These are phyloP conservation scores for Cyphomyrmex costatus DNA, from an alignment of 1,140 invertebrate genomes.

Conservation along the genomic window DNA sequence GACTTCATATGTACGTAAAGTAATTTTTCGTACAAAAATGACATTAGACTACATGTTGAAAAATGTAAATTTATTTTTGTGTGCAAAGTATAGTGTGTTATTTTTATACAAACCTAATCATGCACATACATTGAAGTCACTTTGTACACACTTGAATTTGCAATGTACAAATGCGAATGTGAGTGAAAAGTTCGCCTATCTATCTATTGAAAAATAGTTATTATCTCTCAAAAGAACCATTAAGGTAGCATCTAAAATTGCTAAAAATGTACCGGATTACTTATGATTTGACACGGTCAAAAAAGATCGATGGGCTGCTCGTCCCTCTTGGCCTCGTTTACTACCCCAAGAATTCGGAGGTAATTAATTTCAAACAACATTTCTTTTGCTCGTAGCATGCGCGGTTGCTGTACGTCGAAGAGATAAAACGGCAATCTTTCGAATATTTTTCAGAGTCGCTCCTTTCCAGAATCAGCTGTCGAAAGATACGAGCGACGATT, in stretches of 20 bases:
- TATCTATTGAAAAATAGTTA: conserved; percentile 28
- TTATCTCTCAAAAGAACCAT: background rate
- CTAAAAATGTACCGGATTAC: conserved; percentile 69
- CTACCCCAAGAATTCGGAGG: background rate
- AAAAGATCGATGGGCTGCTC: conserved; percentile 43
- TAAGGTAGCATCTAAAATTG: conserved; percentile 33
- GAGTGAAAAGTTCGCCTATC: background rate
- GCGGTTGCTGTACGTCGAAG: no score
- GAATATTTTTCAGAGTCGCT: background rate
- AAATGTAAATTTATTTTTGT: no score
- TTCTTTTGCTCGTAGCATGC: background rate
- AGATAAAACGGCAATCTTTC: background rate
- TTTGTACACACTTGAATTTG: no score
- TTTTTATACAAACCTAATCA: no score
- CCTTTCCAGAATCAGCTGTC: background rate
- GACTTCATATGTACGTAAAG: no score
- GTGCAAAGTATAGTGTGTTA: no score
- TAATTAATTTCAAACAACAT: conserved; percentile 24
- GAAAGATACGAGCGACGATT: background rate
- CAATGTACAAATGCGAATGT: background rate
- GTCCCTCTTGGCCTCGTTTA: conserved; percentile 21
- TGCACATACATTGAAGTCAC: no score
- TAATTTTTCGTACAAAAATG: no score
- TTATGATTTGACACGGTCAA: conserved; percentile 61
- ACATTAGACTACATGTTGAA: no score